Base-by-base conservation (phyloP, 2,797 vertebrate species). In the Anableps anableps region DNA sequence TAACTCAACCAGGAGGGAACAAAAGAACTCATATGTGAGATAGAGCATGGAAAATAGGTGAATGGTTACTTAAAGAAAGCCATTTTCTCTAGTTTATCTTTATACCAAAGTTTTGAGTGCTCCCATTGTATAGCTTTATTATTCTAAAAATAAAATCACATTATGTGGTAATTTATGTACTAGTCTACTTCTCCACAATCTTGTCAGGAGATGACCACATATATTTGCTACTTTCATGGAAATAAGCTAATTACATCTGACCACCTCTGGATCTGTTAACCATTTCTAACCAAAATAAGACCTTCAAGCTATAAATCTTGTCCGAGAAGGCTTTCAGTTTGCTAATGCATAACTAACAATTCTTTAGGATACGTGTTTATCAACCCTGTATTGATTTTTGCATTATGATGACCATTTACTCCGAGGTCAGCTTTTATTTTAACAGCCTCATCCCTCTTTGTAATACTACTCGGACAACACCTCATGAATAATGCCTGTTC, bases 401-500 rank as follows among this genome's bases (percentile, higher is more conserved):
- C 55, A 45, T 73, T 84, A 73, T 74, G 76, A 89, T 82, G 55
- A 83, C 73, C 75, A 31, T 83, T 86, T 81, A 82, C 76, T 83
- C 55, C 60, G 79, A 82, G 84, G 83, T 76, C 77, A 78, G 83
- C 58, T 79, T 82, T 85, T 77, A 76, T 80, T 89, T 90, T 83
- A 78, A 86, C 70, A 72, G 48, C 55, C 73, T 85, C 81, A 11
- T 86, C 64, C 77, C 58, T 86, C 83, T 80, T 76, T 78, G 78
- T 72, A 88, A 82, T 86, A 84, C 75, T 23, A 87, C 76, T 81
- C 81, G 21, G 72, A 77, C 77, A 77, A 21, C 11, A 19, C 53
- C 77, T 89, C 45, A 78, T 85, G 91, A 90, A 91, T 89, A 87
- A 89, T 88, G 77, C 34, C 43, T 10, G 55, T 80, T 83, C 77